These are phyloP conservation scores for Eumacrocentrus americanus DNA, from an alignment of 2,888 invertebrate genomes.

Conservation along the genomic window DNA sequence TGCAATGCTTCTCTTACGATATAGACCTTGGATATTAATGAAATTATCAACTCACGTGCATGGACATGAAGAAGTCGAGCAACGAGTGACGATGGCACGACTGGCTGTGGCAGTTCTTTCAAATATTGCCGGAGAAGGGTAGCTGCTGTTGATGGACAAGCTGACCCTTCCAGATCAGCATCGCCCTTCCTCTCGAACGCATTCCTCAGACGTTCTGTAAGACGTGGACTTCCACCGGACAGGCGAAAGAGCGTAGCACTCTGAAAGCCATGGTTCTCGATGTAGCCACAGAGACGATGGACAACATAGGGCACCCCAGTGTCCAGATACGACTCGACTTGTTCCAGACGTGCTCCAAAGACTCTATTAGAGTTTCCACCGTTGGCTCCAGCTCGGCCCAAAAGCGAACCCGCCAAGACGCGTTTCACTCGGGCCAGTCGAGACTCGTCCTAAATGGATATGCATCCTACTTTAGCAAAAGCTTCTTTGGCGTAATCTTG, in stretches of 20 bases:
- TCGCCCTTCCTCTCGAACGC: slow-evolving; percentile 65
- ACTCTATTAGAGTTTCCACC: slow-evolving; percentile 44
- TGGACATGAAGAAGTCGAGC: slow-evolving; percentile 55
- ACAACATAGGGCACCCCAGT: slow-evolving; percentile 60
- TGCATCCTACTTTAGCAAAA: no score
- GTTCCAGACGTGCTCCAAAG: slow-evolving; percentile 57
- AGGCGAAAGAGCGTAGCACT: slow-evolving; percentile 62
- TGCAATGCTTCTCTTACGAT: no score
- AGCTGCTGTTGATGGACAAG: slow-evolving; percentile 65
- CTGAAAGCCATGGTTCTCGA: slow-evolving; percentile 60
- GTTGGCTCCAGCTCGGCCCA: slow-evolving; percentile 45
- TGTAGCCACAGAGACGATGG: slow-evolving; percentile 61
- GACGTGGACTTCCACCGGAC: slow-evolving; percentile 64
- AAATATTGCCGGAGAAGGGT: slow-evolving; percentile 66
- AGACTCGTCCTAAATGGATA: slow-evolving; percentile 52
- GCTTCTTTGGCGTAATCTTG: no score
- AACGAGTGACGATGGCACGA: slow-evolving; percentile 62
- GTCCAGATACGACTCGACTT: slow-evolving; percentile 54
- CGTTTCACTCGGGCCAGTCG: slow-evolving; percentile 58
- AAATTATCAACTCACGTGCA: slow-evolving; percentile 54
- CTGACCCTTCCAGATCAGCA: slow-evolving; percentile 63
- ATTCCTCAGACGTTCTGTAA: slow-evolving; percentile 63
- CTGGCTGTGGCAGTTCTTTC: slow-evolving; percentile 64
- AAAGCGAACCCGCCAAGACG: slow-evolving; percentile 53
- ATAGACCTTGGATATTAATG: no score